phyloP scores from a whole-genome alignment of 2,888 invertebrate species.

The Melinaea menophilus region DNA sequence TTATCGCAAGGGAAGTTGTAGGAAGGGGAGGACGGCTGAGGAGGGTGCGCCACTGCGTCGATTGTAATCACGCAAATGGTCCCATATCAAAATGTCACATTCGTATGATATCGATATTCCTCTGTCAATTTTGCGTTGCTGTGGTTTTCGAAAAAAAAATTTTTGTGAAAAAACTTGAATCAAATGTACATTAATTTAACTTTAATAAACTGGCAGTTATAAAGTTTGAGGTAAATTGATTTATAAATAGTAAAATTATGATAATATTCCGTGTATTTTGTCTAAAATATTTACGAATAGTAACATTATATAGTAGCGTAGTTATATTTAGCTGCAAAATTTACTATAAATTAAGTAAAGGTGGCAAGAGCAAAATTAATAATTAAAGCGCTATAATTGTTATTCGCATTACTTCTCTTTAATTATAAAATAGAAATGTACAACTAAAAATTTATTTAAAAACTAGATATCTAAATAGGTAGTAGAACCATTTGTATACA shows the following conservation, averaged over 20 bases:
- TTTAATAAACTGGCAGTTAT: neutral
- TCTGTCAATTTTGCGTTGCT: conserved; percentile 49
- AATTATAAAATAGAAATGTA: no score
- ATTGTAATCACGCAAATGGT: conserved; percentile 77
- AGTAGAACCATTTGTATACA: neutral
- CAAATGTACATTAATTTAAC: neutral
- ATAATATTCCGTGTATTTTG: no score
- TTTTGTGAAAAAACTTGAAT: conserved; percentile 22
- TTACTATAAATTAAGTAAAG: no score
- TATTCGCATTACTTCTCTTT: no score
- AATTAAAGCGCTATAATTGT: no score
- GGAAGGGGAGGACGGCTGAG: conserved; percentile 55
- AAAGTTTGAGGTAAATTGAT: no score
- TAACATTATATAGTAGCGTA: no score
- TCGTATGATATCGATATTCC: conserved; percentile 61
- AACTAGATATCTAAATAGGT: neutral
- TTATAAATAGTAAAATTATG: no score
- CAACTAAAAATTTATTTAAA: neutral
- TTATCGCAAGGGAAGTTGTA: conserved; percentile 75
- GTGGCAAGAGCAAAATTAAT: no score
- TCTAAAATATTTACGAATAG: no score
- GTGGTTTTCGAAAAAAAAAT: conserved; percentile 31
- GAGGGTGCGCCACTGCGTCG: conserved; percentile 74
- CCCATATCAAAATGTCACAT: conserved; percentile 75
- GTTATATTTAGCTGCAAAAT: no score